Evolutionary conservation across 2,797 vertebrate genomes (phyloP), one percentile per base, ranked within the genome.

Genomic region (Remorina albescens): DNA sequence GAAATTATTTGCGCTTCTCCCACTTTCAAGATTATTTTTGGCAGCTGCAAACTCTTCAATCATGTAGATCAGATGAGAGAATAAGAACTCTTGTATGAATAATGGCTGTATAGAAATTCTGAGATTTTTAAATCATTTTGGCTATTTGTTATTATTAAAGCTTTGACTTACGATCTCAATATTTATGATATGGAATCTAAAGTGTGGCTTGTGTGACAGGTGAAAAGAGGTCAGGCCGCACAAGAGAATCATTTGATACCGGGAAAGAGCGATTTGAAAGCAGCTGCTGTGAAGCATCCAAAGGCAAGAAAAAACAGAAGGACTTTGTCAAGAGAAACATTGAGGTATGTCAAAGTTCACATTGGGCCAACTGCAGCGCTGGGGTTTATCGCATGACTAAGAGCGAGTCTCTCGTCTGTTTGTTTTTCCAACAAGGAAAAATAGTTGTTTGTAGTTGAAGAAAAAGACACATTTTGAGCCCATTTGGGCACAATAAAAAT

Each of bases 251-350:
- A 47, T 67, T 68, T 56, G 78, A 83, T 60, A 76, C 55, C 18
- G 81, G 42, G 28, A 76, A 75, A 62, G 85, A 88, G 55, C 66
- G 65, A 15, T 58, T 82, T 76, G 81, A 89, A 79, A 26, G 64
- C 83, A 90, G 86, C 64, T 80, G 57, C 61, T 60, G 32, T 69
- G 76, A 67, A 54, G 67, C 76, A 74, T 66, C 61, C 64, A 88
- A 76, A 76, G 78, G 66, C 86, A 96, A 93, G 89, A 88, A 59
- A 65, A 93, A 68, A 84, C 93, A 94, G 71, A 94, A 92, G 75
- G 91, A 97, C 94, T 98, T 97, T 91, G 92, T 98, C 88, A 96
- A 93, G 88, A 96, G 94, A 91, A 98, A 98, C 88, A 96, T 97
- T 69, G 94, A 98, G 96, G 97, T 98, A 95, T 93, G 95, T 92